A percentile compares a stretch with the other conserved stretches of the same genome.
Conservation (phyloP, 2,113 vertebrate genomes). For the Ivindomyrus marchei region DNA sequence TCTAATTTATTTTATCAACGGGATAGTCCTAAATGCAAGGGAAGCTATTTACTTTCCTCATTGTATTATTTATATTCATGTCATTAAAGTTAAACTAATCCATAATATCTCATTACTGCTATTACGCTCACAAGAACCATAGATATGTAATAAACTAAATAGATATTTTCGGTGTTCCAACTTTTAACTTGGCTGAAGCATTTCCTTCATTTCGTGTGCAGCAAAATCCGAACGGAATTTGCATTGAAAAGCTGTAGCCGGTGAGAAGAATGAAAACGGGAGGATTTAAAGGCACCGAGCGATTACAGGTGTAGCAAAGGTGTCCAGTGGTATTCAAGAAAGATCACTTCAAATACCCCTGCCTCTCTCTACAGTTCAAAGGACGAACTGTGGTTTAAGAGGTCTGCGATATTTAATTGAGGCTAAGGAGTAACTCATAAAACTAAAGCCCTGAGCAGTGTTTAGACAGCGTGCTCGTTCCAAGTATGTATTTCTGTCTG, state of each 20-base stretch:
- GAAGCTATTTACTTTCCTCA: background rate
- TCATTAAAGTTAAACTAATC: background rate
- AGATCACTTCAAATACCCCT: background rate
- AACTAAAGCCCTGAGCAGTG: background rate
- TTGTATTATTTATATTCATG: background rate
- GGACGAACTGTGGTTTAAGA: background rate
- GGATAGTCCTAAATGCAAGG: background rate
- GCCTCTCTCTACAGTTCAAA: background rate
- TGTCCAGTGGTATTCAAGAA: background rate
- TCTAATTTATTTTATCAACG: background rate
- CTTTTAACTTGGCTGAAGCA: background rate
- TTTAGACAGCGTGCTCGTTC: background rate
- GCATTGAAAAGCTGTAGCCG: background rate
- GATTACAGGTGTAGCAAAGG: background rate
- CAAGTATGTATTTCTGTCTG: background rate
- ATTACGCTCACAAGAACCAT: background rate
- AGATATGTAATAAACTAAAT: background rate
- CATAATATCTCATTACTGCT: background rate
- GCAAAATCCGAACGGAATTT: background rate
- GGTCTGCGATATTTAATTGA: background rate
- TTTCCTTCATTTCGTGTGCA: background rate
- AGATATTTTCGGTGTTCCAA: background rate
- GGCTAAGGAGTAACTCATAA: background rate
- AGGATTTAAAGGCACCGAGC: background rate
- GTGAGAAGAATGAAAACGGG: background rate